Percentiles rank a stretch among this genome's conserved stretches.
Evolutionary conservation across 2,888 invertebrate genomes (phyloP).

Genomic region (Helleia helle): DNA sequence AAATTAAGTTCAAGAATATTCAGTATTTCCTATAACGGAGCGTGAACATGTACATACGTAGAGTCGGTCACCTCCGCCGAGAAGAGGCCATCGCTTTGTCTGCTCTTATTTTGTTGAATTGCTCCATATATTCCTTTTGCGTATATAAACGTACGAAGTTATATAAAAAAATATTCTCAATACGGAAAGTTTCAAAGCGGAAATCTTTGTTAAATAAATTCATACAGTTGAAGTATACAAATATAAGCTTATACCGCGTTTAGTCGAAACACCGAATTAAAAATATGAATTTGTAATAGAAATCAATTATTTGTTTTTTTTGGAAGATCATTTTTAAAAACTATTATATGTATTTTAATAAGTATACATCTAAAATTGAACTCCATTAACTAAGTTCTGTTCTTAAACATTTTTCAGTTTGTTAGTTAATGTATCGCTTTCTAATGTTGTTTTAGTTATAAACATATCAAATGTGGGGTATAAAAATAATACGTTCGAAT

Average conservation of each 20-base stretch:
- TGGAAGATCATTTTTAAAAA: no score
- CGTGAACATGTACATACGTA: conserved; percentile 1
- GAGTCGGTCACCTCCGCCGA: conserved; percentile 20
- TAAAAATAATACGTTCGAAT: conserved; percentile 13
- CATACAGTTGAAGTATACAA: neutral
- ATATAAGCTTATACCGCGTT: neutral
- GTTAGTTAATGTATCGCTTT: no score
- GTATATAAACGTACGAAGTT: neutral
- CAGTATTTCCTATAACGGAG: conserved; percentile 11
- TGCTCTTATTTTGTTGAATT: conserved; percentile 7
- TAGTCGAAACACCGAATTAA: neutral
- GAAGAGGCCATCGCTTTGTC: conserved; percentile 14
- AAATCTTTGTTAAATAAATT: neutral
- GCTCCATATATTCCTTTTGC: neutral
- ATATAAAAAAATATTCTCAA: neutral
- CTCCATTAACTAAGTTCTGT: neutral
- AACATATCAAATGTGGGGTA: neutral
- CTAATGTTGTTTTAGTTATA: conserved; percentile 4
- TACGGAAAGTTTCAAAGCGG: conserved; percentile 3
- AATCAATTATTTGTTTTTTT: no score
- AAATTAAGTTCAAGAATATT: conserved; percentile 9
- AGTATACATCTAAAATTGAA: no score
- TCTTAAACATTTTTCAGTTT: neutral
- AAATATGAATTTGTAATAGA: no score
- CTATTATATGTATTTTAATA: no score